Evolutionary conservation across 2,888 invertebrate species (phyloP), one percentile per base, ranked within the genome.

Genomic region (Plebejus anna): DNA sequence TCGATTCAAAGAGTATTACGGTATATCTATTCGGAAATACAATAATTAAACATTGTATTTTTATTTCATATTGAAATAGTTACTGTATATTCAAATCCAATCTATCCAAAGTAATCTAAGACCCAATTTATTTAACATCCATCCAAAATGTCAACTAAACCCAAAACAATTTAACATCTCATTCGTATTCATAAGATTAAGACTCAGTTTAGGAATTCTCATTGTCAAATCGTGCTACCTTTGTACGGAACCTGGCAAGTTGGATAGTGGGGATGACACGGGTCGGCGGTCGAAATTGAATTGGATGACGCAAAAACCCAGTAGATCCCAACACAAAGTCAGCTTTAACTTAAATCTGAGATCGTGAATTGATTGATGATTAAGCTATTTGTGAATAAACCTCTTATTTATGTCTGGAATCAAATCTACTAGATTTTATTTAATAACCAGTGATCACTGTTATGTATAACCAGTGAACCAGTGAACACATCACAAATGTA

Each of bases 211-310:
- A 71, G 71, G 71, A n/a, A 7, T 42, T 42, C 11, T 22, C 22
- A 71, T 51, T 70, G 47, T 76, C 36, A 57, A 55, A 76, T 70
- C 4, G 22, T 22, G 70, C 32, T 36, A 55, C 32, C 32, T 76
- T 47, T 61, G 76, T 22, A 72, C 47, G 72, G 57, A 42, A 61
- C 72, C n/a, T 47, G 76, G 77, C 66, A 4, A 32, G 73, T 59
- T 70, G 78, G 77, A 73, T 78, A 78, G 79, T 77, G 78, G 77
- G 80, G 81, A 82, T 81, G 80, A 81, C 79, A 76, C 75, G 78
- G 78, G 78, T 78, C 78, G 76, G 76, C 89, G 86, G 84, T 85
- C 86, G 84, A 92, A 91, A 92, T 92, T 89, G 91, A 84, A 87
- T 84, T 88, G 90, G 91, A 91, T 91, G 89, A 88, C 80, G 81